Evolutionary conservation across 2,113 vertebrate genomes (phyloP).

Genomic region (Tiliqua scincoides): DNA sequence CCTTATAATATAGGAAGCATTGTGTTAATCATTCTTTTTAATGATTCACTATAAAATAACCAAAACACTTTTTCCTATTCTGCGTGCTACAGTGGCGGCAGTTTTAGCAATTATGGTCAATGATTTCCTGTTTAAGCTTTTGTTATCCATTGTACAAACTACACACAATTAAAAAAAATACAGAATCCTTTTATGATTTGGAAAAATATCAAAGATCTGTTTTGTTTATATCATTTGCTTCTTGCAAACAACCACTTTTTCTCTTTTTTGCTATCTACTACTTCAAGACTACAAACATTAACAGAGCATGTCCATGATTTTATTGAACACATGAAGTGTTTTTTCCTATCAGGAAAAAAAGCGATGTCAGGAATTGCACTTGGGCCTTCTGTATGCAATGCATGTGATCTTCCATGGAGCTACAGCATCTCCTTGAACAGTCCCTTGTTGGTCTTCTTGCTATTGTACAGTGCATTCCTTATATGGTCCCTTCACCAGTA

Average conservation of each 20-base stretch:
- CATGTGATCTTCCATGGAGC: too few relatives aligned
- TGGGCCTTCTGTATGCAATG: too few relatives aligned
- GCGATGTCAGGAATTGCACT: too few relatives aligned
- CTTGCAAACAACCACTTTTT: not conserved
- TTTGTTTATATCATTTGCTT: not conserved
- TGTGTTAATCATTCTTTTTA: not conserved
- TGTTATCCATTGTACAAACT: not conserved
- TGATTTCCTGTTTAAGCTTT: constrained; percentile 1
- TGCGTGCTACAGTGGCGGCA: not conserved
- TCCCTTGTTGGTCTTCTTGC: not conserved
- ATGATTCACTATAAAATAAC: constrained; percentile 2
- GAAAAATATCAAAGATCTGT: not conserved
- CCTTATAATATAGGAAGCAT: not conserved
- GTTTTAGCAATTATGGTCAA: not conserved
- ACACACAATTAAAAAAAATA: not conserved
- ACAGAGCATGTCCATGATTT: not conserved
- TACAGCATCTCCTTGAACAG: too few relatives aligned
- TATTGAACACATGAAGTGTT: not conserved
- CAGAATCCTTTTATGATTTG: constrained; percentile 14
- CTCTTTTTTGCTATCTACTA: not conserved
- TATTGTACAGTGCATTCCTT: not conserved
- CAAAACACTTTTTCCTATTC: not conserved
- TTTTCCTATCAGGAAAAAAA: too few relatives aligned
- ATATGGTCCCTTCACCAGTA: not conserved
- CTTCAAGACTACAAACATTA: not conserved